phyloP scores from a whole-genome alignment of 1,140 invertebrate species.

The Bombus confusus region DNA sequence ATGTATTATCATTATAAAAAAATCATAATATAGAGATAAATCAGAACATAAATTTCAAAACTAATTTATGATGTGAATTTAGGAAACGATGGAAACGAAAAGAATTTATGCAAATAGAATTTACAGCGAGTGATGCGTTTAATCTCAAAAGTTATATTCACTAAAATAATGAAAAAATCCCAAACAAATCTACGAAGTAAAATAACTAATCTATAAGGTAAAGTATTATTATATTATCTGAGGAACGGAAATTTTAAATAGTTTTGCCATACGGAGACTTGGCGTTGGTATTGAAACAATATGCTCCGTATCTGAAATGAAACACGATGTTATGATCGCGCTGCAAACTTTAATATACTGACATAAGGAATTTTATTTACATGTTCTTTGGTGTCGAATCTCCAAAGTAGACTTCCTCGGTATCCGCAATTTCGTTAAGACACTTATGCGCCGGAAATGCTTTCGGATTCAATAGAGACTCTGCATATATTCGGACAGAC shows the following conservation, averaged over 20 bases:
- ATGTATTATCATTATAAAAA: background rate
- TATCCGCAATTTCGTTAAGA: background rate
- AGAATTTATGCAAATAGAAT: no score
- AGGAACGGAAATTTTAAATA: background rate
- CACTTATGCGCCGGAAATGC: slow-evolving; percentile 77
- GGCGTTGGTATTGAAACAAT: slow-evolving; percentile 27
- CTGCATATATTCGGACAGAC: slow-evolving; percentile 85
- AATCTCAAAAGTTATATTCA: no score
- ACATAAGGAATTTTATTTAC: slow-evolving; percentile 24
- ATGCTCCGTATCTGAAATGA: slow-evolving; percentile 22
- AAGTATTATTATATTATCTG: no score
- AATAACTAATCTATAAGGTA: no score
- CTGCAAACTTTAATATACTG: background rate
- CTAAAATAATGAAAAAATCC: no score
- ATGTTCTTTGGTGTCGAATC: slow-evolving; percentile 15
- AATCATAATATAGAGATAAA: background rate
- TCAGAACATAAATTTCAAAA: background rate
- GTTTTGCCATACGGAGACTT: background rate
- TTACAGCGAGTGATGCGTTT: no score
- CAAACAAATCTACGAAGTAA: no score
- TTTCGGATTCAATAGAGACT: slow-evolving; percentile 81
- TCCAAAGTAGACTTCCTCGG: background rate
- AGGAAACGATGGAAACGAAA: no score
- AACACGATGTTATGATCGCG: background rate
- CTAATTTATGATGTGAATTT: no score